Conservation (phyloP, 35 echinoderm and acorn worm genomes). For the Heliocidaris tuberculata region DNA sequence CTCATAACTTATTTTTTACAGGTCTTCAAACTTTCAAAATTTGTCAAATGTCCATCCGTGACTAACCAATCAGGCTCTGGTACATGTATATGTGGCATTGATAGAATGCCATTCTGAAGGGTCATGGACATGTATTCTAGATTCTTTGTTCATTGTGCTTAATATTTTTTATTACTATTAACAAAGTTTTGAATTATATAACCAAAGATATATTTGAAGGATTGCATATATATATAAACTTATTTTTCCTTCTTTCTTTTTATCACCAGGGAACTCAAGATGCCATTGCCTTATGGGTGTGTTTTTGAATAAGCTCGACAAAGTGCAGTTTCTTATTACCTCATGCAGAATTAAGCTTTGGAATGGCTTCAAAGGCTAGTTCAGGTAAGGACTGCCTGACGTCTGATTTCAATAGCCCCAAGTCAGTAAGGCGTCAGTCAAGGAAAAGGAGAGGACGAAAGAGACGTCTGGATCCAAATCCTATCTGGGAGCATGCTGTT, state of each 20-base stretch:
- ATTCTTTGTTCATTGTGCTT: too few species aligned
- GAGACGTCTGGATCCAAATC: constrained; percentile 83
- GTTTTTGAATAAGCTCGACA: neutral
- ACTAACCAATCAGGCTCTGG: too few species aligned
- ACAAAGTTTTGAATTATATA: too few species aligned
- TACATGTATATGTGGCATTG: too few species aligned
- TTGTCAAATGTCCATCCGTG: too few species aligned
- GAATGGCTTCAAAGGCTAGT: constrained; percentile 37
- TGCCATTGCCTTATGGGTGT: neutral
- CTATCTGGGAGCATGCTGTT: constrained; percentile 79
- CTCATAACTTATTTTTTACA: too few species aligned
- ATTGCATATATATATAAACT: neutral
- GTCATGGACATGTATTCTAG: too few species aligned
- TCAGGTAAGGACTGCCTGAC: constrained; percentile 67
- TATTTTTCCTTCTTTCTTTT: neutral
- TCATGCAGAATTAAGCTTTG: neutral
- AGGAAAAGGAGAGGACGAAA: constrained; percentile 82
- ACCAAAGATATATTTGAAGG: too few species aligned
- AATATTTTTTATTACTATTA: too few species aligned
- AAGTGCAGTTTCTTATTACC: neutral
- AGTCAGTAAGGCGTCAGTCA: constrained; percentile 61
- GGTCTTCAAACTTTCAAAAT: too few species aligned
- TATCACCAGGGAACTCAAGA: neutral
- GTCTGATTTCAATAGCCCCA: constrained; percentile 72
- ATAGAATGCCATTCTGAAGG: too few species aligned